These are phyloP conservation scores for Crypturellus tataupa DNA, from an alignment of 2,797 vertebrate species.

Conservation along the genomic window DNA sequence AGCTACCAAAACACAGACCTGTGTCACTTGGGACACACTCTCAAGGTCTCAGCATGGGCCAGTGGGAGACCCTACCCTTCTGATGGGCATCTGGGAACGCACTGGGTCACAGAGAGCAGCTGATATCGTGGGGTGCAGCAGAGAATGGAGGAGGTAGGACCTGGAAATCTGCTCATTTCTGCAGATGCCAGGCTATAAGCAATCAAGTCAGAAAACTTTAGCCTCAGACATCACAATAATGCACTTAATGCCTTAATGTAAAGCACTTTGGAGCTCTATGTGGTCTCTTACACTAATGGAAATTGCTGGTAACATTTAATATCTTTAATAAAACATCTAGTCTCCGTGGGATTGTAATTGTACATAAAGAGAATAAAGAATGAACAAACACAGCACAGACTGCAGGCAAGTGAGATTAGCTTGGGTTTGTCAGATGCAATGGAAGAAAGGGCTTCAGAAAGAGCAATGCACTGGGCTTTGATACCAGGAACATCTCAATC, in stretches of 20 bases:
- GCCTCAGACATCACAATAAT: not conserved
- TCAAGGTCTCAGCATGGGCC: not conserved
- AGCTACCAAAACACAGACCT: not conserved
- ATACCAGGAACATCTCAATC: not conserved
- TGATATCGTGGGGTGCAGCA: not conserved
- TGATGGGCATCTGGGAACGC: not conserved
- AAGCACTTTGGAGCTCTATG: slow-evolving; percentile 9
- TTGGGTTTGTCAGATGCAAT: not conserved
- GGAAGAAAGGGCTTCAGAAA: not conserved
- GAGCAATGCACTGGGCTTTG: not conserved
- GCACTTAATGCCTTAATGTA: slow-evolving; percentile 38
- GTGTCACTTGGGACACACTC: not conserved
- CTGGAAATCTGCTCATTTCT: not conserved
- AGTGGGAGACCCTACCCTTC: not conserved
- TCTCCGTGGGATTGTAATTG: slow-evolving; percentile 50
- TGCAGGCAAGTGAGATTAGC: not conserved
- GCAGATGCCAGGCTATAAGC: not conserved
- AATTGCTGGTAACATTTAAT: slow-evolving; percentile 48
- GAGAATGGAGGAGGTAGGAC: not conserved
- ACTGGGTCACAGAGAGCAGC: not conserved
- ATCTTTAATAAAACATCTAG: slow-evolving; percentile 33
- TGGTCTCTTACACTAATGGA: slow-evolving; percentile 35
- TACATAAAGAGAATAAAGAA: not conserved
- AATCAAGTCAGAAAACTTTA: not conserved
- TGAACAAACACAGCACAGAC: not conserved